Base-by-base conservation (phyloP, 2,113 vertebrate genomes). In the Megaceryle torquata region DNA sequence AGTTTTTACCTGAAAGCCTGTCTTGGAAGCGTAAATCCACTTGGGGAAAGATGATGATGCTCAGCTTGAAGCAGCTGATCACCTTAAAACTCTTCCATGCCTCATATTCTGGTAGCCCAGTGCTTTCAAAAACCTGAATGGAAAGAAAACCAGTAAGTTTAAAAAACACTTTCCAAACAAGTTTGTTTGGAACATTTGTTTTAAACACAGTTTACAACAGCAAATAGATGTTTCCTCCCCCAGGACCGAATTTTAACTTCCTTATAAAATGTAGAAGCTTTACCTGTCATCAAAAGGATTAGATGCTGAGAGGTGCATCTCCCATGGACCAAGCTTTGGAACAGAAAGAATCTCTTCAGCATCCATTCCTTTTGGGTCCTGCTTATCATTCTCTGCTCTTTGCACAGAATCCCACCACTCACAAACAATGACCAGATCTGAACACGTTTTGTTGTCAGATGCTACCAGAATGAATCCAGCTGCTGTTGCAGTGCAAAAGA, bases 31-130 rank as follows among this genome's bases (percentile, higher is more conserved):
- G 75, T 93, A 90, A 88, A 95, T 96, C 91, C 89, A 72, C 78
- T 29, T 89, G 91, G 78, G 56, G 82, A 80, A 82, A 91, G 70
- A 83, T 86, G 82, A 75, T 75, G 61, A 61, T 74, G 95, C 83
- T 92, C 88, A 83, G 79, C 82, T 60, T 80, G 80, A 89, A 92
- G 89, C 88, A 94, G 83, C 43, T 51, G 78, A 72, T 96, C 93
- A 96, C 95, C 97, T 98, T 65, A 97, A 88, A 94, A 96, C 31
- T 85, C 94, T 97, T 95, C 96, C 97, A 98, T 98, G 96, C 96
- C 94, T 96, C 97, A 94, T 91, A 88, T 79, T 91, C 91, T 89
- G 79, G 67, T 69, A 78, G 78, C 97, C 85, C 96, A 68, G 70
- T 78, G 72, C 76, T 93, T 91, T 22, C 72, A 89, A 89, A 97